phyloP scores from a whole-genome alignment of 2,888 invertebrate species.

The Ypsolopha scabrella region DNA sequence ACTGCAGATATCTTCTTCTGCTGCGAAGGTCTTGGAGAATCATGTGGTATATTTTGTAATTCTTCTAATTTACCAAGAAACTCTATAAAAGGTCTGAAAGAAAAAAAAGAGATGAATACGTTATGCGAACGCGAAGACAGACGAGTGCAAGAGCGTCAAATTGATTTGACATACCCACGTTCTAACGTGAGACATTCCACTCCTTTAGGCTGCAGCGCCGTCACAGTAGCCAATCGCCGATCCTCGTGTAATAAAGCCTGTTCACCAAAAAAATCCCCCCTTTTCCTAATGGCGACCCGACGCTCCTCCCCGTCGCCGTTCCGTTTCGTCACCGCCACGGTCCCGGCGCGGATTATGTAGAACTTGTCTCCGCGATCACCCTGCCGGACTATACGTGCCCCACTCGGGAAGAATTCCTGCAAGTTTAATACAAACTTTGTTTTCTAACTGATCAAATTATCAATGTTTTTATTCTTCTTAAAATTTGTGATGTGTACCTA shows the following conservation, averaged over 20 bases:
- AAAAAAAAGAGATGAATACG: constrained; percentile 1
- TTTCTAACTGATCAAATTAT: not conserved
- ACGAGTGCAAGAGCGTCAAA: not conserved
- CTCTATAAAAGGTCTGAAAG: constrained; percentile 78
- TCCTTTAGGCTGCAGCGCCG: constrained; percentile 81
- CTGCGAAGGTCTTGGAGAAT: constrained; percentile 41
- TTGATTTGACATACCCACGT: constrained; percentile 73
- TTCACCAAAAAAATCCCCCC: constrained; percentile 92
- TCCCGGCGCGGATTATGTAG: constrained; percentile 89
- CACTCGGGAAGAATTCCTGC: constrained; percentile 84
- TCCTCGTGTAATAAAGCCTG: constrained; percentile 89
- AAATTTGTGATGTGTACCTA: no score
- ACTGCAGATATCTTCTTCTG: constrained; percentile 39
- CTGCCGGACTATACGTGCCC: constrained; percentile 84
- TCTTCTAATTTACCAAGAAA: constrained; percentile 85
- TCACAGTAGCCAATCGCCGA: constrained; percentile 89
- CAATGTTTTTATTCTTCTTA: no score
- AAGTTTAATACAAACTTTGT: constrained; percentile 5
- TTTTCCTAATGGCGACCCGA: constrained; percentile 76
- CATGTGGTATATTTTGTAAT: constrained; percentile 54
- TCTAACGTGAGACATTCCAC: constrained; percentile 90
- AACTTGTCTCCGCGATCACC: constrained; percentile 91
- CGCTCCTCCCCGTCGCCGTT: constrained; percentile 72
- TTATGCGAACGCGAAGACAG: not conserved
- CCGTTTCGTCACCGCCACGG: constrained; percentile 79